Percentiles rank a stretch among this genome's conserved stretches.
phyloP scores from a whole-genome alignment of 2,113 vertebrate species.

The Triplophysa rosa region DNA sequence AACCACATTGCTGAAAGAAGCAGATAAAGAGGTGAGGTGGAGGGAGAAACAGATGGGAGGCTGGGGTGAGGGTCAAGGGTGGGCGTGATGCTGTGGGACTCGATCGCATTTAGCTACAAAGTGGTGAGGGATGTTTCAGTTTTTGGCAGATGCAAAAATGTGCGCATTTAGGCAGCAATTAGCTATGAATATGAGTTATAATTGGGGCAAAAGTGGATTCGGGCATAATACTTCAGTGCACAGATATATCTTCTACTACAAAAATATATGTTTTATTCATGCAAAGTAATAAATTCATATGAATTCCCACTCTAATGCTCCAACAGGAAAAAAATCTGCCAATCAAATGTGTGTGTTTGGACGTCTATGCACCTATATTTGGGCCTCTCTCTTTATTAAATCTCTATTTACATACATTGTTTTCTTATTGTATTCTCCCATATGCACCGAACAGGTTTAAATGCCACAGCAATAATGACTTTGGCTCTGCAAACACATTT shows the following conservation, averaged over 20 bases:
- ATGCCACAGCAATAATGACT: conserved; percentile 70
- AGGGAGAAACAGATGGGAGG: conserved; percentile 16
- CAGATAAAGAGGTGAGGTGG: conserved; percentile 53
- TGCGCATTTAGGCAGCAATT: background rate
- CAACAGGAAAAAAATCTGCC: conserved; percentile 42
- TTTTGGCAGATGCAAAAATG: background rate
- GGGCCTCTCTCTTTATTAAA: conserved; percentile 65
- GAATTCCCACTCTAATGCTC: background rate
- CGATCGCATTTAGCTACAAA: background rate
- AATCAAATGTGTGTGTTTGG: conserved; percentile 53
- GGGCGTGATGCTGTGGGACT: background rate
- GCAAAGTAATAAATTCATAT: too few relatives aligned
- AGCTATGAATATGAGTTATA: background rate
- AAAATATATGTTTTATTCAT: too few relatives aligned
- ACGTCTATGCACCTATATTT: conserved; percentile 54
- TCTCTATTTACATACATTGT: conserved; percentile 61
- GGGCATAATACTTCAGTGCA: too few relatives aligned
- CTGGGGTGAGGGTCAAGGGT: background rate
- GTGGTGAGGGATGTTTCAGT: background rate
- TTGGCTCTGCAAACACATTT: conserved; percentile 71
- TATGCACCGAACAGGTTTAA: conserved; percentile 63
- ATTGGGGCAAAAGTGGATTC: too few relatives aligned
- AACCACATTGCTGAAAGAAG: conserved; percentile 53
- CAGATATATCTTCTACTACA: background rate
- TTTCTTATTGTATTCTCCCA: conserved; percentile 63